These are phyloP conservation scores for Thamnophis elegans DNA, from an alignment of 2,797 vertebrate genomes.

Conservation along the genomic window DNA sequence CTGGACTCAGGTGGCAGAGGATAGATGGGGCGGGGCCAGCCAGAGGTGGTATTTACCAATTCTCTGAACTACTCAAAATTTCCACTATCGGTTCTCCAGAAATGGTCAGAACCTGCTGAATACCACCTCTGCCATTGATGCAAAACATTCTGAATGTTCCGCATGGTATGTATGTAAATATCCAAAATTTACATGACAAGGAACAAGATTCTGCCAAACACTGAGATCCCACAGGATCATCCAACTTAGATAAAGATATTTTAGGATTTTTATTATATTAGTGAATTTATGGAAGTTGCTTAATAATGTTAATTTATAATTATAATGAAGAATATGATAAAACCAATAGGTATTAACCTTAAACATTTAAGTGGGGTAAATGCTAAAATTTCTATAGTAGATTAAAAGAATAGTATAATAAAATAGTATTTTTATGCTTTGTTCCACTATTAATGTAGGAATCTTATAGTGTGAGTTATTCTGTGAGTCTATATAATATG, in stretches of 20 bases:
- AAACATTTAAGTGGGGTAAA: background rate
- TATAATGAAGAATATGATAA: background rate
- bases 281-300: background rate
- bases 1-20: too few species aligned
- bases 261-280: background rate
- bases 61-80: too few species aligned
- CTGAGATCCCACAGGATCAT: background rate
- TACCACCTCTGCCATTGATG: background rate
- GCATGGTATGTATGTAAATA: background rate
- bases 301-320: background rate
- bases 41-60: too few species aligned
- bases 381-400: background rate
- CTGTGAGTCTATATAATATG: background rate
- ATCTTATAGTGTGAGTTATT: background rate
- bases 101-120: too few species aligned
- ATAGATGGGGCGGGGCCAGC: too few species aligned
- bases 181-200: background rate
- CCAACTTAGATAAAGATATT: background rate
- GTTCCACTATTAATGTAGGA: background rate
- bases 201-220: background rate
- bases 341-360: background rate
- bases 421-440: background rate
- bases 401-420: background rate
- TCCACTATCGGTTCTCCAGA: too few species aligned
- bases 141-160: background rate